phyloP scores from a whole-genome alignment of 1,140 invertebrate species.

The Caerostris extrusa region DNA sequence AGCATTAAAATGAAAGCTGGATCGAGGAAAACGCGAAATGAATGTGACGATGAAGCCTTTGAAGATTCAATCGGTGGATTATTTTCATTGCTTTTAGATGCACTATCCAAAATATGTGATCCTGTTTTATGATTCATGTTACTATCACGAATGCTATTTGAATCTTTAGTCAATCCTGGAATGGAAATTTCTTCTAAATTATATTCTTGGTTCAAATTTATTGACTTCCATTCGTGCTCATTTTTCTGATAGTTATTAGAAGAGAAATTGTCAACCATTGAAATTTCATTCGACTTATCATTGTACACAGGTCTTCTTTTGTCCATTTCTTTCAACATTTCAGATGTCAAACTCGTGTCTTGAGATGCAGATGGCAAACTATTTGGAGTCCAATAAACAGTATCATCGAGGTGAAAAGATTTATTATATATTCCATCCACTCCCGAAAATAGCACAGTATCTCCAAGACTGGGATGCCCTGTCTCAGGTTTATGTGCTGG shows the following conservation, averaged over 20 bases:
- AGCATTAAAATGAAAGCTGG: conserved; percentile 40
- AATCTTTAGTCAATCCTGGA: background rate
- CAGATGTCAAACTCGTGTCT: background rate
- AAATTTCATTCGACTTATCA: background rate
- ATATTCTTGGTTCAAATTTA: background rate
- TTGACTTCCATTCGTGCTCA: background rate
- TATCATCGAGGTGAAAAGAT: background rate
- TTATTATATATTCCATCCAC: background rate
- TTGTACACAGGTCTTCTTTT: background rate
- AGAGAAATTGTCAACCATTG: background rate
- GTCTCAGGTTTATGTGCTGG: background rate
- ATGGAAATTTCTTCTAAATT: background rate
- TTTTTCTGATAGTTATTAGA: background rate
- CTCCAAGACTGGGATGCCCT: background rate
- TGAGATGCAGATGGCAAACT: background rate
- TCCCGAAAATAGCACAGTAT: background rate
- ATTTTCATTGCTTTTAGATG: background rate
- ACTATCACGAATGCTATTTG: background rate
- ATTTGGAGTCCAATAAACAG: background rate
- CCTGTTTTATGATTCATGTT: background rate
- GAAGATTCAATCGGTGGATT: background rate
- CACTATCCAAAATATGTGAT: no score
- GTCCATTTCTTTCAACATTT: background rate
- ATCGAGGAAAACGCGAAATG: conserved; percentile 4
- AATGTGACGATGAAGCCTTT: background rate